Evolutionary conservation across 1,140 invertebrate species (phyloP).

Genomic region (Drosophila yakuba): DNA sequence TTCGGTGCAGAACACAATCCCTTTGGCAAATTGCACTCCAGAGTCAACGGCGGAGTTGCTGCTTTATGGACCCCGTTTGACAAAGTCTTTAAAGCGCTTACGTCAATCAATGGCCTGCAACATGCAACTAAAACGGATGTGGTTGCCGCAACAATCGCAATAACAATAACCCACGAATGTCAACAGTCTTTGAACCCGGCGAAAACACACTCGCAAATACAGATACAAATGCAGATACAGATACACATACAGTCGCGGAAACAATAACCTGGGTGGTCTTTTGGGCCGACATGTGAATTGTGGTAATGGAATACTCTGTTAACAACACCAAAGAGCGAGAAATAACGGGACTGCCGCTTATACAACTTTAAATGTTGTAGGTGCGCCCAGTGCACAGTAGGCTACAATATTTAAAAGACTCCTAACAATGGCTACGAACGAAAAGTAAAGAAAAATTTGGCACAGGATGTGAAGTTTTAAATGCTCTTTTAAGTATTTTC

Average conservation of each 20-base stretch:
- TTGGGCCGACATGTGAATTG: constrained; percentile 51
- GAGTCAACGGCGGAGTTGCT: constrained; percentile 6
- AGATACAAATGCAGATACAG: constrained; percentile 1
- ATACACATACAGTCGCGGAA: constrained; percentile 11
- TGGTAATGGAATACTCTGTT: constrained; percentile 45
- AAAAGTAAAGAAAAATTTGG: neutral
- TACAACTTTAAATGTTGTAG: constrained; percentile 42
- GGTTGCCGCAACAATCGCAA: constrained; percentile 44
- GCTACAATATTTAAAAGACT: constrained; percentile 35
- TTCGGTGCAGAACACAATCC: constrained; percentile 25
- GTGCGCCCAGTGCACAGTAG: constrained; percentile 35
- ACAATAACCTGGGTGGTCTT: constrained; percentile 53
- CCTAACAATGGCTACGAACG: constrained; percentile 12
- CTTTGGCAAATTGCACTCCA: constrained; percentile 22
- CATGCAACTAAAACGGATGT: constrained; percentile 59
- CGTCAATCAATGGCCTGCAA: constrained; percentile 62
- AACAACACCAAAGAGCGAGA: constrained; percentile 37
- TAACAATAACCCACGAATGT: constrained; percentile 48
- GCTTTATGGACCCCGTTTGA: constrained; percentile 19
- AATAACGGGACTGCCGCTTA: constrained; percentile 40
- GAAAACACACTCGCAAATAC: constrained; percentile 11
- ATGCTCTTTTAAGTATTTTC: constrained; percentile 1
- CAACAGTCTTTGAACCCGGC: constrained; percentile 52
- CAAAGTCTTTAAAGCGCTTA: constrained; percentile 71
- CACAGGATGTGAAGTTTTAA: neutral